Conservation (phyloP, 2,113 vertebrate genomes). For the Opisthocomus hoazin region DNA sequence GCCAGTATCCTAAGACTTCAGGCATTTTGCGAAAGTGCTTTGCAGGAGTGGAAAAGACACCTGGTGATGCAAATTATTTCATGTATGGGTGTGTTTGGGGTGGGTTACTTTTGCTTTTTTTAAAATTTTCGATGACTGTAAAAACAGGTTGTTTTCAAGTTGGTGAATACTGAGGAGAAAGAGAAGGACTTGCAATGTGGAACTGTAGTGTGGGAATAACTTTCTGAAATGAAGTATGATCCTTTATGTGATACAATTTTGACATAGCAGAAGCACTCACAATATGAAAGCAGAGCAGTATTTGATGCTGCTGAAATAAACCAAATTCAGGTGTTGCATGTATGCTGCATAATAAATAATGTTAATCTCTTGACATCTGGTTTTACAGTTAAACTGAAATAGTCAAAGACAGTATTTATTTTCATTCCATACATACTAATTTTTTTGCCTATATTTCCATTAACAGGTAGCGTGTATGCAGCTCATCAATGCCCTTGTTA, state of each 20-base stretch:
- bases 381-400: neutral
- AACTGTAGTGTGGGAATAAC: neutral
- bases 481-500: constrained; percentile 95
- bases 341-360: neutral
- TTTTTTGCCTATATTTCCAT: neutral
- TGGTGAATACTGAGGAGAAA: neutral
- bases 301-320: neutral
- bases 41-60: neutral
- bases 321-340: neutral
- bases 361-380: neutral
- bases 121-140: neutral
- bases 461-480: constrained; percentile 95
- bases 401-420: neutral
- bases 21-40: neutral
- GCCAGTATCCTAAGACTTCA: neutral
- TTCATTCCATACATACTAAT: neutral
- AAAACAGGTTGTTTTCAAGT: neutral
- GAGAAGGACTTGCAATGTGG: neutral
- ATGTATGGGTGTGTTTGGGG: neutral
- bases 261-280: neutral
- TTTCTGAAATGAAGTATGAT: neutral
- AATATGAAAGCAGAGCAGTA: neutral
- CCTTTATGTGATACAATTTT: neutral
- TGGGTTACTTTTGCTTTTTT: neutral
- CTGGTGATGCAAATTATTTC: neutral